Percentiles rank a stretch among this genome's conserved stretches.
Conservation (phyloP, 2,113 vertebrate species). For the Cyprinodon brontotheroides region DNA sequence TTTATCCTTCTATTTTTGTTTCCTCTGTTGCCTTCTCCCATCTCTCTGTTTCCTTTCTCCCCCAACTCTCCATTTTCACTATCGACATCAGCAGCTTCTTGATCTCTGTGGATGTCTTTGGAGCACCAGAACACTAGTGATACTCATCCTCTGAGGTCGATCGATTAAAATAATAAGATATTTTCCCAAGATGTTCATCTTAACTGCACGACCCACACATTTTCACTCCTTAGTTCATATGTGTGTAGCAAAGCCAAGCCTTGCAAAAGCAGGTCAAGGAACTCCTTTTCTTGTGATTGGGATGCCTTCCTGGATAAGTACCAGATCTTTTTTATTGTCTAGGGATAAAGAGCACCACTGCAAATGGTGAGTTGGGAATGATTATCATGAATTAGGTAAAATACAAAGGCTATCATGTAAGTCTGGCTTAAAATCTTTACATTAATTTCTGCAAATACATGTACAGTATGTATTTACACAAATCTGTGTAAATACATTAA, state of each 20-base stretch:
- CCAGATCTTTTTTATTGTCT: slow-evolving; percentile 26
- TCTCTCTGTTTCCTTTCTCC: slow-evolving; percentile 37
- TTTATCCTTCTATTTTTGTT: slow-evolving; percentile 76
- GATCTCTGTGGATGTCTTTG: slow-evolving; percentile 66
- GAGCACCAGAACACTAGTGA: slow-evolving; percentile 55
- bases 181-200: slow-evolving; percentile 65
- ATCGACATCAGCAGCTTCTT: slow-evolving; percentile 57
- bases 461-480: background rate
- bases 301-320: slow-evolving; percentile 35
- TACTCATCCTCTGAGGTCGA: slow-evolving; percentile 49
- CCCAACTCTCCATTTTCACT: slow-evolving; percentile 34
- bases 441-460: background rate
- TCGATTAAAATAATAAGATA: slow-evolving; percentile 74
- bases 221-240: slow-evolving; percentile 41
- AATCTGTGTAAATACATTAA: slow-evolving; percentile 5
- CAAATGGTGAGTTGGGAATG: slow-evolving; percentile 38
- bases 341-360: slow-evolving; percentile 42
- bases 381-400: slow-evolving; percentile 32
- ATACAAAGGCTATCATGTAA: slow-evolving; percentile 3
- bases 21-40: slow-evolving; percentile 54
- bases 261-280: slow-evolving; percentile 35
- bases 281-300: slow-evolving; percentile 21
- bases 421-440: too few relatives aligned
- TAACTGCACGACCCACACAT: slow-evolving; percentile 33
- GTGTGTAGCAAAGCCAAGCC: slow-evolving; percentile 28